These are phyloP conservation scores for Oryctes rhinoceros DNA, from an alignment of 1,140 invertebrate species.

Conservation along the genomic window DNA sequence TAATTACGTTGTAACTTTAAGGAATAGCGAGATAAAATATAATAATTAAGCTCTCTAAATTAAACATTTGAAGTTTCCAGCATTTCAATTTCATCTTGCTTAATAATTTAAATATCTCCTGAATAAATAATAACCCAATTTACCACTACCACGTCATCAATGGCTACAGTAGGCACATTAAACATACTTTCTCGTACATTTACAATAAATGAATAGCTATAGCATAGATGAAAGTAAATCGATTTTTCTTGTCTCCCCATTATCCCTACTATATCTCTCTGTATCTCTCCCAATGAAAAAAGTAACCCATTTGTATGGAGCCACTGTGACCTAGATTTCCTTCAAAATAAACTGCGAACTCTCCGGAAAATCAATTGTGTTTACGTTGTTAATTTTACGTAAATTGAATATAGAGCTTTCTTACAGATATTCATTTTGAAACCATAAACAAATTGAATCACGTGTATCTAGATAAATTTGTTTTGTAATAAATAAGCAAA, in stretches of 20 bases:
- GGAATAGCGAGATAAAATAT: too few species aligned
- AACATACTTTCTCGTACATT: not conserved
- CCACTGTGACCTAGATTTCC: constrained; percentile 31
- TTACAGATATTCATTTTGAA: not conserved
- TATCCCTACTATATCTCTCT: not conserved
- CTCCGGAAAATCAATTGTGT: constrained; percentile 30
- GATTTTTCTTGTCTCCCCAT: constrained; percentile 1
- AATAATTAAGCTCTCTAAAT: too few species aligned
- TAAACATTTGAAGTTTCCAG: not conserved
- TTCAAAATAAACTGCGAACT: constrained; percentile 18
- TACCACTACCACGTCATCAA: not conserved
- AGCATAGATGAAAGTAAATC: not conserved
- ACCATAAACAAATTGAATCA: not conserved
- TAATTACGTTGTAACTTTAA: too few species aligned
- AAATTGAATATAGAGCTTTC: not conserved
- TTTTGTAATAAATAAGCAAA: too few species aligned
- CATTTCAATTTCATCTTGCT: not conserved
- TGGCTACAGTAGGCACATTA: not conserved
- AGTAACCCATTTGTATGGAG: constrained; percentile 35
- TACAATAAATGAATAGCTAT: not conserved
- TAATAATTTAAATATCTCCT: constrained; percentile 13
- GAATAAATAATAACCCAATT: not conserved
- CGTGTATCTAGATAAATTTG: too few species aligned
- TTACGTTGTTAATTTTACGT: constrained; percentile 21
- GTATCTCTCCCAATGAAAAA: constrained; percentile 2